A percentile compares a stretch with the other conserved stretches of the same genome.
phyloP scores from a whole-genome alignment of 2,888 invertebrate genomes.

The Epinotia demarniana region DNA sequence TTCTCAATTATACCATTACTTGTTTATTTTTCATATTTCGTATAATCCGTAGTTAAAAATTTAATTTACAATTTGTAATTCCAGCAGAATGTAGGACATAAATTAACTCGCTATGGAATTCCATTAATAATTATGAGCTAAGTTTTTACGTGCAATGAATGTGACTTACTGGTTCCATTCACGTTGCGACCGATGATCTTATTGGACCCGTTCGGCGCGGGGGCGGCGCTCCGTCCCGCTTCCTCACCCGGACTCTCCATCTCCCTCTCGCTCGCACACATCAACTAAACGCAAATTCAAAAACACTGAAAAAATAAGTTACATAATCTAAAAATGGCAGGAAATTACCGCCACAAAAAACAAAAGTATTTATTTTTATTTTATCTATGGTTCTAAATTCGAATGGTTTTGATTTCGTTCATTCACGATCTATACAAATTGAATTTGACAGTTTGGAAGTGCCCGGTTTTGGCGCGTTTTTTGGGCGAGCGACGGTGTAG shows the following conservation, averaged over 20 bases:
- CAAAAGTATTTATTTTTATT: not conserved
- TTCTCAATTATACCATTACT: not conserved
- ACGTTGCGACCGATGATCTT: constrained; percentile 87
- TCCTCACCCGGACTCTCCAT: constrained; percentile 82
- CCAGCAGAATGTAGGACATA: constrained; percentile 30
- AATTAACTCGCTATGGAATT: constrained; percentile 30
- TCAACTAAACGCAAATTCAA: constrained; percentile 60
- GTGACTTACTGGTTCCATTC: constrained; percentile 87
- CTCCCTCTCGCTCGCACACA: constrained; percentile 80
- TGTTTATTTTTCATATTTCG: constrained; percentile 3
- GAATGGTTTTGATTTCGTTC: constrained; percentile 32
- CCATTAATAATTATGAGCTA: constrained; percentile 33
- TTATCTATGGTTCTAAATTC: constrained; percentile 18
- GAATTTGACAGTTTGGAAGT: constrained; percentile 41
- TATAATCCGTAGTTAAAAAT: constrained; percentile 13
- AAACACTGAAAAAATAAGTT: constrained; percentile 71
- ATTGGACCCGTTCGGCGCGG: constrained; percentile 83
- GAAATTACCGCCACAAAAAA: constrained; percentile 18
- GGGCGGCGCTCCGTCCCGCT: constrained; percentile 76
- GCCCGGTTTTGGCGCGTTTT: constrained; percentile 52
- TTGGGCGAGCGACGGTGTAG: constrained; percentile 58
- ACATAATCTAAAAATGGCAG: constrained; percentile 32
- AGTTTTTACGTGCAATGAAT: constrained; percentile 48
- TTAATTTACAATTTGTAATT: constrained; percentile 19
- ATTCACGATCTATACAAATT: constrained; percentile 34